phyloP scores from a whole-genome alignment of 2,888 invertebrate genomes.

The Strigamia crassipes region DNA sequence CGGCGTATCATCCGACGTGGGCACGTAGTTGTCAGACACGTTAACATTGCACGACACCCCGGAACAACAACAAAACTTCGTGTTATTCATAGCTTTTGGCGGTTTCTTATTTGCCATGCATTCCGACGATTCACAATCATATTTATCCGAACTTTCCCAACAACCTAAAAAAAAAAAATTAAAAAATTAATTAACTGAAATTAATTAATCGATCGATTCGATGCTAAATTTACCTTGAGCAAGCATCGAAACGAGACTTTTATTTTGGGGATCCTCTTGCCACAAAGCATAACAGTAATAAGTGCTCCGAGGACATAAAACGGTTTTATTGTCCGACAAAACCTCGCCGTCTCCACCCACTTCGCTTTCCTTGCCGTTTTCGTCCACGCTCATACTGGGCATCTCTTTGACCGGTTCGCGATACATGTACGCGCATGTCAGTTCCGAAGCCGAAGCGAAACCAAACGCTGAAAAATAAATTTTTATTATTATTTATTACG shows the following conservation, averaged over 20 bases:
- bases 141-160: slow-evolving; percentile 62
- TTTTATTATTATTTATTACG: background rate
- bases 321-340: slow-evolving; percentile 51
- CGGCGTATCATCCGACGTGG: slow-evolving; percentile 55
- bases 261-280: slow-evolving; percentile 68
- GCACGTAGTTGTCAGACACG: slow-evolving; percentile 62
- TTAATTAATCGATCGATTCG: background rate
- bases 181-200: background rate
- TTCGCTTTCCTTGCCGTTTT: slow-evolving; percentile 36
- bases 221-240: slow-evolving; percentile 67
- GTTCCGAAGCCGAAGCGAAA: slow-evolving; percentile 7
- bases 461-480: slow-evolving; percentile 24
- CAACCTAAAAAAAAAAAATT: slow-evolving; percentile 58
- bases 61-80: slow-evolving; percentile 82
- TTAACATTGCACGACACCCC: slow-evolving; percentile 78
- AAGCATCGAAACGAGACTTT: slow-evolving; percentile 65
- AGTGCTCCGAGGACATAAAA: slow-evolving; percentile 55
- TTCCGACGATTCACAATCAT: slow-evolving; percentile 59
- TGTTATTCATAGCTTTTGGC: slow-evolving; percentile 66
- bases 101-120: slow-evolving; percentile 66
- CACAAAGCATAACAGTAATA: slow-evolving; percentile 76
- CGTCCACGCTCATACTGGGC: slow-evolving; percentile 32
- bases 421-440: slow-evolving; percentile 45
- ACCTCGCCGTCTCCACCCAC: slow-evolving; percentile 8
- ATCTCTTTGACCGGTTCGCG: slow-evolving; percentile 46